Conservation (phyloP, 2,888 invertebrate species). For the Anodontia alba region DNA sequence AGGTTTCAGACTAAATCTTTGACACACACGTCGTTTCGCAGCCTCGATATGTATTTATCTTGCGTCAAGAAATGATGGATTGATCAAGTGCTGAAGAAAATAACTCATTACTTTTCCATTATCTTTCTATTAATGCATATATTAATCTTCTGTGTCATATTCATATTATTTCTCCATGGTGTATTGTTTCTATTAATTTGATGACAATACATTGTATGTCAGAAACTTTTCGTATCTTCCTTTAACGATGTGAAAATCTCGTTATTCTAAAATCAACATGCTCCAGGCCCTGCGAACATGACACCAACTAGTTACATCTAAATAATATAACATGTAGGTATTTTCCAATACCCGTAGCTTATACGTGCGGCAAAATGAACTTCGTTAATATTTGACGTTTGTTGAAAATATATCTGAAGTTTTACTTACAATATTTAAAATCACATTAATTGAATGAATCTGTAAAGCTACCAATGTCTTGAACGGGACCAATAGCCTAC, state of each 20-base stretch:
- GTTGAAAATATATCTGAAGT: too few relatives aligned
- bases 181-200: constrained; percentile 11
- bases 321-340: too few relatives aligned
- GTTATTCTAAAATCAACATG: constrained; percentile 10
- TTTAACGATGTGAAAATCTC: constrained; percentile 8
- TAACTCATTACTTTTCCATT: constrained; percentile 18
- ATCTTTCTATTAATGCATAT: constrained; percentile 18
- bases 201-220: constrained; percentile 10
- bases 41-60: constrained; percentile 1
- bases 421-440: too few relatives aligned
- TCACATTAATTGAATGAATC: too few relatives aligned
- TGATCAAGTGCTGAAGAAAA: constrained; percentile 6
- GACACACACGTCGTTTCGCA: not conserved
- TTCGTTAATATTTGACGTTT: too few relatives aligned
- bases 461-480: too few relatives aligned
- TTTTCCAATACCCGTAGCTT: too few relatives aligned
- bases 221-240: not conserved
- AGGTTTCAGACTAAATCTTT: not conserved
- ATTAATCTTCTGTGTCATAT: not conserved
- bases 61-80: constrained; percentile 8
- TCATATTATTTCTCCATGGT: not conserved
- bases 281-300: not conserved
- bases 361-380: too few relatives aligned
- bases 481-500: too few relatives aligned
- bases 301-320: too few relatives aligned